phyloP scores from a whole-genome alignment of 1,140 invertebrate genomes.

The Hestina assimilis region DNA sequence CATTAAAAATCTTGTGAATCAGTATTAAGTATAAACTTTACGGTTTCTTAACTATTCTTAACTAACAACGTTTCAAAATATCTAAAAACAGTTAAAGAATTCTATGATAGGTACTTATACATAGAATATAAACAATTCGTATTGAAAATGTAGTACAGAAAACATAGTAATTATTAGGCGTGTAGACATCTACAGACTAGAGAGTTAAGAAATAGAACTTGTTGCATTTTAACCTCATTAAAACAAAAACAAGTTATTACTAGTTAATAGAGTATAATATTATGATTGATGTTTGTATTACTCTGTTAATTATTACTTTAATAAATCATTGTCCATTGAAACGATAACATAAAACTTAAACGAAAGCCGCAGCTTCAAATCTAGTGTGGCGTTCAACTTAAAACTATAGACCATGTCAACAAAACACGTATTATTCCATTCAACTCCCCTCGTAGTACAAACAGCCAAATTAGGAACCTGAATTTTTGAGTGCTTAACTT shows the following conservation, averaged over 20 bases:
- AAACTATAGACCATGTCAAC: too few species aligned
- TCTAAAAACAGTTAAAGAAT: too few species aligned
- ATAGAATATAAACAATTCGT: background rate
- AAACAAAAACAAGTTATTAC: constrained; percentile 8
- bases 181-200: background rate
- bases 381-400: too few species aligned
- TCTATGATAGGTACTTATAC: too few species aligned
- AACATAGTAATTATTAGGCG: too few species aligned
- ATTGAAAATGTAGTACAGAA: constrained; percentile 9
- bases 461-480: too few species aligned
- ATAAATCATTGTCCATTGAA: background rate
- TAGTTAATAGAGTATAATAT: background rate
- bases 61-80: background rate
- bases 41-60: background rate
- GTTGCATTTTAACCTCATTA: constrained; percentile 18
- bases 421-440: too few species aligned
- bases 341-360: too few species aligned
- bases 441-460: too few species aligned
- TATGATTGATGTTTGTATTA: background rate
- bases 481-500: too few species aligned
- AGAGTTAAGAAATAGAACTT: constrained; percentile 2
- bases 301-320: background rate
- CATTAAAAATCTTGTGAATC: too few species aligned
- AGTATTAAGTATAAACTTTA: background rate
- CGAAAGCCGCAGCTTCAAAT: too few species aligned